phyloP scores from a whole-genome alignment of 2,797 vertebrate species.

The Astyanax mexicanus region DNA sequence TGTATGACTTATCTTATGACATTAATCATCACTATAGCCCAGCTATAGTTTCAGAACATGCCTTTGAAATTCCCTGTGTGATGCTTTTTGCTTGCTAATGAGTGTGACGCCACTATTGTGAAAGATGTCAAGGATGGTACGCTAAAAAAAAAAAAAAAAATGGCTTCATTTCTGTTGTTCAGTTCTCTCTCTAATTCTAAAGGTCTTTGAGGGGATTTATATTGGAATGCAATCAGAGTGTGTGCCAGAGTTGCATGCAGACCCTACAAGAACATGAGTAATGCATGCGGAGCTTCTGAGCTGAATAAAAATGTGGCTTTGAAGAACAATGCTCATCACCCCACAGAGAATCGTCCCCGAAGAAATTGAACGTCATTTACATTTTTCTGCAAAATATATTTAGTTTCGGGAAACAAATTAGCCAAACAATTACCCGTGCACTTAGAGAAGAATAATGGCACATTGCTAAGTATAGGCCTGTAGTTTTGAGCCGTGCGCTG shows the following conservation, averaged over 20 bases:
- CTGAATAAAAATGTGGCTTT: background rate
- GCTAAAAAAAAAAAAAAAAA: too few species aligned
- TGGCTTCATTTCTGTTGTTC: background rate
- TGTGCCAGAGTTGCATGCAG: slow-evolving; percentile 1
- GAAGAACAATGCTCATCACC: background rate
- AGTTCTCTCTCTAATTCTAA: background rate
- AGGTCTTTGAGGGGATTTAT: background rate
- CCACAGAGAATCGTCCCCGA: background rate
- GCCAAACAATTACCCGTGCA: slow-evolving; percentile 15
- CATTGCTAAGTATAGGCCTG: background rate
- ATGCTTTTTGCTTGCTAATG: too few species aligned
- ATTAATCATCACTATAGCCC: too few species aligned
- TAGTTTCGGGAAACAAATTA: slow-evolving; percentile 16
- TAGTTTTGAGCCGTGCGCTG: background rate
- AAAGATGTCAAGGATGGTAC: background rate
- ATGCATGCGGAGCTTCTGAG: slow-evolving; percentile 4
- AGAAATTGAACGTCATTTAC: background rate
- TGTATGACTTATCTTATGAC: too few species aligned
- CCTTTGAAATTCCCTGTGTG: too few species aligned
- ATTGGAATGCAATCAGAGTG: background rate
- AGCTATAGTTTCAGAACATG: too few species aligned
- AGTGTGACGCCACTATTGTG: background rate
- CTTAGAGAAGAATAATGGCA: background rate
- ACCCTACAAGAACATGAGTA: background rate
- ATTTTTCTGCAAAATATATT: slow-evolving; percentile 14